Percentiles rank a stretch among this genome's conserved stretches.
Conservation (phyloP, 35 echinoderm and acorn worm species). For the Apostichopus californicus region DNA sequence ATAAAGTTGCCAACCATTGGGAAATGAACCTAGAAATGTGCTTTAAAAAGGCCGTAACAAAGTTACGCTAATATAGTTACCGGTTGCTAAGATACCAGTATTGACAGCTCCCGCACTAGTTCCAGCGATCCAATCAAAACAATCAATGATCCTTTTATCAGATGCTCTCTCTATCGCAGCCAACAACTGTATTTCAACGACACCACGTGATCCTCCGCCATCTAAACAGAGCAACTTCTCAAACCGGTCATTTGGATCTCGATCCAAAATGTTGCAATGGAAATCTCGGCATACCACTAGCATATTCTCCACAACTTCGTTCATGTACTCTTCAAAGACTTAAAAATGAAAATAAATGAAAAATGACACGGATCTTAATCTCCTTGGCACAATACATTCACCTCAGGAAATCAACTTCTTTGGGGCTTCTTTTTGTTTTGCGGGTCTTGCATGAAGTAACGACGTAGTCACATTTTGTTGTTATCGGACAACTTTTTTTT, state of each 20-base stretch:
- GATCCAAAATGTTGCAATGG: not conserved
- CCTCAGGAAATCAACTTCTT: too few species aligned
- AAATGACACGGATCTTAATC: not conserved
- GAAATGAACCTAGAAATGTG: too few species aligned
- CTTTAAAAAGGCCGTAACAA: not conserved
- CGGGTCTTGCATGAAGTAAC: too few species aligned
- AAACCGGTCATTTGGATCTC: not conserved
- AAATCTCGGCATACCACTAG: not conserved
- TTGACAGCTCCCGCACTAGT: slow-evolving; percentile 48
- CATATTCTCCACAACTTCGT: not conserved
- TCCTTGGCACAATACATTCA: too few species aligned
- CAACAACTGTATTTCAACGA: slow-evolving; percentile 41
- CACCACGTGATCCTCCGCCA: slow-evolving; percentile 49
- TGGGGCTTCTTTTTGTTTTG: too few species aligned
- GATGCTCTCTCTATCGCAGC: slow-evolving; percentile 36
- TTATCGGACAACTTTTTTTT: too few species aligned
- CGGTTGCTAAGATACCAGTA: slow-evolving; percentile 1
- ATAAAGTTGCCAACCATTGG: too few species aligned
- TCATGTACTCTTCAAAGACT: slow-evolving; percentile 29
- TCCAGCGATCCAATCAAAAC: slow-evolving; percentile 57
- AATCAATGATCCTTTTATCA: slow-evolving; percentile 29
- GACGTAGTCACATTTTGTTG: too few species aligned
- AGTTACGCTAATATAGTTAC: slow-evolving; percentile 6
- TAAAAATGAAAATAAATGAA: not conserved
- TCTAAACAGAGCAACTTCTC: slow-evolving; percentile 48